These are phyloP conservation scores for Sebastolobus alascanus DNA, from an alignment of 2,797 vertebrate genomes.

Conservation along the genomic window DNA sequence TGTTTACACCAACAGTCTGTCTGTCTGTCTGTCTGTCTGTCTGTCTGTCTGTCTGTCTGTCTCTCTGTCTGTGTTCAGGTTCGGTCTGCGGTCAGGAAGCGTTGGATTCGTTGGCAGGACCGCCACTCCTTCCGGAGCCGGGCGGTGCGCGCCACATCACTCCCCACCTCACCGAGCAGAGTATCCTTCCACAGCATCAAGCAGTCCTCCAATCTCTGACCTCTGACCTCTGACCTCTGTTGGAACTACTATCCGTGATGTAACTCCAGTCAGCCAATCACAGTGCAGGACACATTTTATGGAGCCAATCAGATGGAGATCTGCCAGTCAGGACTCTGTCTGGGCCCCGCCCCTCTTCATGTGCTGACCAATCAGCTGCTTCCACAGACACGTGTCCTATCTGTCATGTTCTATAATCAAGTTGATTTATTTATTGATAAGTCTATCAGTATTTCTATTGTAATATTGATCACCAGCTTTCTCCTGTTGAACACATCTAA, in stretches of 20 bases:
- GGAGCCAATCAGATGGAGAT: too few species aligned
- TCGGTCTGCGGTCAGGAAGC: constrained; percentile 91
- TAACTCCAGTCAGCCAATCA: neutral
- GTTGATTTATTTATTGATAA: too few species aligned
- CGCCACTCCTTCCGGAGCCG: constrained; percentile 92
- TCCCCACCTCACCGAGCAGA: constrained; percentile 92
- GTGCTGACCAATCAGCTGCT: neutral
- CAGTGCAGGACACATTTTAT: neutral
- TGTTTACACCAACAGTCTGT: neutral
- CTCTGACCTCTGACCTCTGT: neutral
- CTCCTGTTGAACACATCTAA: too few species aligned
- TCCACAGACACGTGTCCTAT: neutral
- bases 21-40: neutral
- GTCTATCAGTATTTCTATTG: too few species aligned
- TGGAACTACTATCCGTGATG: neutral
- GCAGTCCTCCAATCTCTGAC: constrained; percentile 90
- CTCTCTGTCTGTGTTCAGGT: constrained; percentile 80
- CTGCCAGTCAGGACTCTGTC: neutral
- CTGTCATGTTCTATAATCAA: neutral
- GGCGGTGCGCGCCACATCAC: constrained; percentile 91
- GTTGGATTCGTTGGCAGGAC: constrained; percentile 95
- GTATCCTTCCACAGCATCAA: constrained; percentile 97
- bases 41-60: neutral
- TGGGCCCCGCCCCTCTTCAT: neutral
- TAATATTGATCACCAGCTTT: too few species aligned